Evolutionary conservation across 2,888 invertebrate genomes (phyloP), one percentile per base, ranked within the genome.

Genomic region (Cataglyphis cursor): DNA sequence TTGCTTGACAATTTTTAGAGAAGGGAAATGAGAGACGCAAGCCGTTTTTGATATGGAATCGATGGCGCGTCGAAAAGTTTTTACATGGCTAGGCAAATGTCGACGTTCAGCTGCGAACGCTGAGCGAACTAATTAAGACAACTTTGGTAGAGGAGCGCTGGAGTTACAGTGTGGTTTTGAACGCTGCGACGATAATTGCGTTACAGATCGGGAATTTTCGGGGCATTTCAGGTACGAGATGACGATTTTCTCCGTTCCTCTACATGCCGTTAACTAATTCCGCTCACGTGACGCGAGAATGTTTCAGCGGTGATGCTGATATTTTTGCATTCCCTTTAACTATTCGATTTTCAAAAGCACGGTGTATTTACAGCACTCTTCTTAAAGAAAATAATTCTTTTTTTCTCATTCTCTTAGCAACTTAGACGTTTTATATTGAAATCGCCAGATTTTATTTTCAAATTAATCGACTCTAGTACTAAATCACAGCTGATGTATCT

Each of bases 121-220:
- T 12, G 64, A 64, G 82, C 41, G 62, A 83, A 83, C 82, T 83
- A 83, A 83, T 83, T 83, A 83, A 80, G 82, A 83, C 80, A 83
- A 83, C 81, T 83, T 83, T 70, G 80, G 44, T 44, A 70, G 48
- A 8, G 78, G 68, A 48, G 57, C 80, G 70, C 21, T 21, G 51
- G 44, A 80, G 82, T 83, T 80, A 83, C 61, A 80, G 31, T 62
- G 70, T 57, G 80, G 80, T 68, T 68, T 64, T 62, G 70, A 80
- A 61, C 68, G 44, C 18, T 38, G 61, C 18, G 81, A 78, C 54
- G 61, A 83, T 83, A 83, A 83, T 83, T 83, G 64, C 64, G 64
- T 62, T 80, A 62, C 82, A 83, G 62, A 83, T 83, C 61, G 80
- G 62, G 62, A 83, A 83, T 83, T 83, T 83, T 80, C 74, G 74